Base-by-base conservation (phyloP, 2,888 invertebrate species). In the Himalopsyche anomala region DNA sequence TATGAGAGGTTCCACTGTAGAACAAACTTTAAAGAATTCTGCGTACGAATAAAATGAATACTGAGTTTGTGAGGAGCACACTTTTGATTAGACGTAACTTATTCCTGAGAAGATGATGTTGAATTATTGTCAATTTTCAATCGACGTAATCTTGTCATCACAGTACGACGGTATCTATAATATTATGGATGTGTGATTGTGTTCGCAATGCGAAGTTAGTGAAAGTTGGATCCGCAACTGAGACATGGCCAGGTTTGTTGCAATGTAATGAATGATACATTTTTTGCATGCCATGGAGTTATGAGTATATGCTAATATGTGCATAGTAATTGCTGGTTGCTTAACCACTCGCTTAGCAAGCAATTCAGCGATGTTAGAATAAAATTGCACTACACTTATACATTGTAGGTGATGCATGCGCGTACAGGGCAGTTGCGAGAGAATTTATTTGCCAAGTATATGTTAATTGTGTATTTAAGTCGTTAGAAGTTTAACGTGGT, bases 281-380 rank as follows among this genome's bases (percentile, higher is more conserved):
- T 85, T 85, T 85, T 85, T 82, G 85, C 85, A 85, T 82, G 82
- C 56, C 69, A 80, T 56, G 81, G 85, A 69, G 85, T 85, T 85
- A 85, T 85, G 85, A 85, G 85, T 79, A 51, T 85, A 85, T 85
- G 85, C 85, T 85, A 85, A 85, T 85, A 62, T 62, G 62, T 62
- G 62, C 62, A 62, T 62, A 62, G 62, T 62, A 62, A 62, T 62
- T 28, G 62, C 62, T n/a, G 19, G 62, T 62, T 62, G 62, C 62
- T 19, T 28, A 62, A 62, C 62, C 8, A 62, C 11, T 62, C 62
- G 62, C 62, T 19, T 62, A 19, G 51, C 51, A 15, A 51, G 15
- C 15, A 15, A 51, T 15, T 51, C 51, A 51, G 19, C 62, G 62
- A 62, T 62, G 62, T 62, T 62, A 62, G 62, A 62, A 62, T 62